These are phyloP conservation scores for Planiliza haematocheilus DNA, from an alignment of 2,113 vertebrate species.

Conservation along the genomic window DNA sequence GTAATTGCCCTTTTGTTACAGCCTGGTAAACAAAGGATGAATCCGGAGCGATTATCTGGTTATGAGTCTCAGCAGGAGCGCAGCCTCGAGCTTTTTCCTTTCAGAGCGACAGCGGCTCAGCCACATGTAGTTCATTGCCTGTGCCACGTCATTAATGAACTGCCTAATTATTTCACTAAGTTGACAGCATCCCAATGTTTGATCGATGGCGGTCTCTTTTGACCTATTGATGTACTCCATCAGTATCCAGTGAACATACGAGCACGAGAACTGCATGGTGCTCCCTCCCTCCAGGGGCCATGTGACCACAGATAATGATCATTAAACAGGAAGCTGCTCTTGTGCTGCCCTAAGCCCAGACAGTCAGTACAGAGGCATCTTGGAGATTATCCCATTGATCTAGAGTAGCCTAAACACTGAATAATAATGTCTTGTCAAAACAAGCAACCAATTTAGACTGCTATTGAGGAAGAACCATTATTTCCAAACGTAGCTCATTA, in stretches of 20 bases:
- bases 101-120: constrained; percentile 37
- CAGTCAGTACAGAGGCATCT: constrained; percentile 40
- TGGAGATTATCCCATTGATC: constrained; percentile 58
- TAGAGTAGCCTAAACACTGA: constrained; percentile 54
- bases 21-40: constrained; percentile 76
- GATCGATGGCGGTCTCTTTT: constrained; percentile 65
- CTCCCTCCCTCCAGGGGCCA: constrained; percentile 56
- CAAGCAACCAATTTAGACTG: constrained; percentile 57
- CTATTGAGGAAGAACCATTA: constrained; percentile 10
- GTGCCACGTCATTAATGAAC: constrained; percentile 68
- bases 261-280: constrained; percentile 13
- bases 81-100: constrained; percentile 51
- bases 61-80: constrained; percentile 61
- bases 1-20: constrained; percentile 77
- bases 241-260: constrained; percentile 50
- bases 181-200: constrained; percentile 67
- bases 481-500: constrained; percentile 43
- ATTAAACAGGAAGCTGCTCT: constrained; percentile 70
- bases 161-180: constrained; percentile 73
- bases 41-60: constrained; percentile 71
- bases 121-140: constrained; percentile 55
- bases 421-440: constrained; percentile 60
- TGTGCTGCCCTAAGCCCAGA: constrained; percentile 47
- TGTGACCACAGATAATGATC: constrained; percentile 73
- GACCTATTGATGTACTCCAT: constrained; percentile 66